Percentiles rank a stretch among this genome's conserved stretches.
phyloP scores from a whole-genome alignment of 2,888 invertebrate genomes.

The Netelia virgata region DNA sequence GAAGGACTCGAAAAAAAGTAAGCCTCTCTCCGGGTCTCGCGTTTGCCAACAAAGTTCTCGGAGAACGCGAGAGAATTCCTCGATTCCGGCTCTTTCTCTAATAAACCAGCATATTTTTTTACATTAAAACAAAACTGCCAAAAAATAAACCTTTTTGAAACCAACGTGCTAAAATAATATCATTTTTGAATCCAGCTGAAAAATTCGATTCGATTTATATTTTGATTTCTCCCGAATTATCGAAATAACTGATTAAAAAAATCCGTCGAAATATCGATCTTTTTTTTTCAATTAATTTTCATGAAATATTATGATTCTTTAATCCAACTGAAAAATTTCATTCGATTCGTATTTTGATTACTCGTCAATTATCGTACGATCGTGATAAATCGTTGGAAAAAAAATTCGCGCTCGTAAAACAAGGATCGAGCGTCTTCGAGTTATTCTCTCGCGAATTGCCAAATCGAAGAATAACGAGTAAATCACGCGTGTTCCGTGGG shows the following conservation, averaged over 20 bases:
- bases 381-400: not conserved
- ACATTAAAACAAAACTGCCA: not conserved
- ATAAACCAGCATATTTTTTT: not conserved
- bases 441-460: conserved; percentile 38
- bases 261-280: too few relatives aligned
- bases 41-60: conserved; percentile 65
- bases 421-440: conserved; percentile 24
- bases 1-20: conserved; percentile 28
- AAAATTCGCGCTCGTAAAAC: conserved; percentile 8
- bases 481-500: conserved; percentile 66
- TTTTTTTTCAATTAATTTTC: not conserved
- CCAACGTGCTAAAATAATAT: too few relatives aligned
- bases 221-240: too few relatives aligned
- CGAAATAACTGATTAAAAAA: too few relatives aligned
- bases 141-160: too few relatives aligned
- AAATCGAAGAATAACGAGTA: conserved; percentile 66
- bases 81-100: conserved; percentile 20
- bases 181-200: too few relatives aligned
- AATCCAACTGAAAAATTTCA: too few relatives aligned
- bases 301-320: too few relatives aligned
- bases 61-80: conserved; percentile 19
- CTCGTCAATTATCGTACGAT: not conserved
- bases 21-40: conserved; percentile 12
- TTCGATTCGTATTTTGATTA: too few relatives aligned
- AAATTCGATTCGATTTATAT: too few relatives aligned